Percentiles rank a stretch among this genome's conserved stretches.
Evolutionary conservation across 2,888 invertebrate genomes (phyloP).

Genomic region (Myathropa florea): DNA sequence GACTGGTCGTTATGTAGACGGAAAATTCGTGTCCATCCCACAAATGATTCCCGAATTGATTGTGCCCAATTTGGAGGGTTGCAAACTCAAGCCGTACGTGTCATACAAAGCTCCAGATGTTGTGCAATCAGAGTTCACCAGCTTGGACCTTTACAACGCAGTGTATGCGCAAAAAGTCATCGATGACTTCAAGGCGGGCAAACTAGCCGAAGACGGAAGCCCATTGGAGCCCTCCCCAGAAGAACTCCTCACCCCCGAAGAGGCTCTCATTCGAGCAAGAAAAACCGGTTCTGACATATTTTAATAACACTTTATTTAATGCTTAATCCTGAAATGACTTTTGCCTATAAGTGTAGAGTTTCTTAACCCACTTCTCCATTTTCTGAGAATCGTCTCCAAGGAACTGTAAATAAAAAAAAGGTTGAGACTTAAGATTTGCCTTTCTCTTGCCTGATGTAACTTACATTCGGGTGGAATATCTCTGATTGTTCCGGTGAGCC

Average conservation of each 20-base stretch:
- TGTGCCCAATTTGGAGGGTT: conserved; percentile 93
- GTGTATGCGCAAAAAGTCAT: conserved; percentile 90
- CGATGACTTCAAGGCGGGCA: conserved; percentile 87
- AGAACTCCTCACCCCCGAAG: conserved; percentile 87
- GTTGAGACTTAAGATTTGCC: not conserved
- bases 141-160: conserved; percentile 90
- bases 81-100: conserved; percentile 95
- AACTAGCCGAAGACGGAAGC: conserved; percentile 86
- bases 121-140: conserved; percentile 90
- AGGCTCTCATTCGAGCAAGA: conserved; percentile 86
- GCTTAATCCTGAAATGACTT: conserved; percentile 82
- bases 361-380: conserved; percentile 83
- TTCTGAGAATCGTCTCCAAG: conserved; percentile 85
- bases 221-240: conserved; percentile 87
- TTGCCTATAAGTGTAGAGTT: conserved; percentile 76
- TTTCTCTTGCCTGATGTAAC: conserved; percentile 73
- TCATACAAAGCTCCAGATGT: conserved; percentile 91
- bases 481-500: conserved; percentile 82
- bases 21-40: conserved; percentile 85
- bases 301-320: conserved; percentile 72
- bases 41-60: conserved; percentile 96
- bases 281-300: conserved; percentile 93
- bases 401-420: conserved; percentile 81
- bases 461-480: conserved; percentile 86
- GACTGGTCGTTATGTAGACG: conserved; percentile 83